phyloP scores from a whole-genome alignment of 2,888 invertebrate genomes.

The Athalia circularis region DNA sequence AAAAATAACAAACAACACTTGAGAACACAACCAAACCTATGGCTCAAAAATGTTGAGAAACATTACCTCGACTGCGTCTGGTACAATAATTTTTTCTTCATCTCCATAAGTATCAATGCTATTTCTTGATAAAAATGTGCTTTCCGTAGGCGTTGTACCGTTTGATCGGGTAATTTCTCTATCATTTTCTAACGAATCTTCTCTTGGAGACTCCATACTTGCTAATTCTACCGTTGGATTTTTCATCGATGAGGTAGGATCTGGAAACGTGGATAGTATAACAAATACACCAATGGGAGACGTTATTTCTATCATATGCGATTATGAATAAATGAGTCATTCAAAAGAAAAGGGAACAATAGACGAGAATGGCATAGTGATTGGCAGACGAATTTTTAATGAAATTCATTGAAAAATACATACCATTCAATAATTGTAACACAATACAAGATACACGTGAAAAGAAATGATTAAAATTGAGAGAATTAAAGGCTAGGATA shows the following conservation, averaged over 20 bases:
- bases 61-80: conserved; percentile 76
- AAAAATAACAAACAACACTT: background rate
- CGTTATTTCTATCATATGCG: background rate
- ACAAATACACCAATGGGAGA: background rate
- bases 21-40: background rate
- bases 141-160: conserved; percentile 53
- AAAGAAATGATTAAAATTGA: background rate
- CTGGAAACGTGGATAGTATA: background rate
- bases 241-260: background rate
- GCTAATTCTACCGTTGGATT: conserved; percentile 33
- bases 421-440: background rate
- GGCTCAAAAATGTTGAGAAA: background rate
- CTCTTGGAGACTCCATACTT: conserved; percentile 6
- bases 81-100: conserved; percentile 79
- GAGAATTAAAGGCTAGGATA: background rate
- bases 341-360: too few species aligned
- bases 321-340: too few species aligned
- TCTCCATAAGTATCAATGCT: conserved; percentile 78
- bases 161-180: background rate
- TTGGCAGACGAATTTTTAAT: background rate
- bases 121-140: conserved; percentile 60
- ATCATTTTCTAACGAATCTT: conserved; percentile 3
- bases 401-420: background rate
- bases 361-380: background rate
- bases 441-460: background rate